These are phyloP conservation scores for Sebastes iracundus DNA, from an alignment of 2,797 vertebrate genomes.

Conservation along the genomic window DNA sequence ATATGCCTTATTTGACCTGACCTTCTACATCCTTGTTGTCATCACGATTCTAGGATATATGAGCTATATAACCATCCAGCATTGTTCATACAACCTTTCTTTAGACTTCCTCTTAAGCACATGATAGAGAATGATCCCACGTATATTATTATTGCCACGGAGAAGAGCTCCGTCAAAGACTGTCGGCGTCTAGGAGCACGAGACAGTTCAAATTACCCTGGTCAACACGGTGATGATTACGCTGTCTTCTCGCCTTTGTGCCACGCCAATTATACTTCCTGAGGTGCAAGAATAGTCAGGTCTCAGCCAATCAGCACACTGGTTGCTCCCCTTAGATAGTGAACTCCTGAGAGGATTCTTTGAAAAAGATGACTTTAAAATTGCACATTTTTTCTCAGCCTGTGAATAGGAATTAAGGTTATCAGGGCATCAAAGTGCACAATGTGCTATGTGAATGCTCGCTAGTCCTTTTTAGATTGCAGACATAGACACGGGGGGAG, in stretches of 20 bases:
- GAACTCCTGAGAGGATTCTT: slow-evolving; percentile 29
- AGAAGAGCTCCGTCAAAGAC: slow-evolving; percentile 61
- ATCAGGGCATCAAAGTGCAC: slow-evolving; percentile 17
- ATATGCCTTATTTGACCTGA: not conserved
- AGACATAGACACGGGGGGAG: not conserved
- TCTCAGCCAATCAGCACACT: slow-evolving; percentile 20
- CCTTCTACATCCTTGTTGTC: not conserved
- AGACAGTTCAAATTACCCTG: slow-evolving; percentile 67
- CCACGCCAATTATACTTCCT: slow-evolving; percentile 38
- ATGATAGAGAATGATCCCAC: slow-evolving; percentile 49
- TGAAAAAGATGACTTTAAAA: slow-evolving; percentile 40
- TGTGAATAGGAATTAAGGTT: slow-evolving; percentile 14
- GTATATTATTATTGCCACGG: slow-evolving; percentile 67
- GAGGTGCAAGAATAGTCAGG: slow-evolving; percentile 22
- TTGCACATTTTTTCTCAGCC: slow-evolving; percentile 6
- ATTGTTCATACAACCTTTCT: slow-evolving; percentile 49
- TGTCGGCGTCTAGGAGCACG: slow-evolving; percentile 18
- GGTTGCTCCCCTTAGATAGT: not conserved
- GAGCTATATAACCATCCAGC: slow-evolving; percentile 36
- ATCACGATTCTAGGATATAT: slow-evolving; percentile 3
- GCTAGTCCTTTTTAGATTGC: not conserved
- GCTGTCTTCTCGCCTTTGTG: slow-evolving; percentile 54
- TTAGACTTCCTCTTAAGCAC: slow-evolving; percentile 50
- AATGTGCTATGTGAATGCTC: slow-evolving; percentile 3
- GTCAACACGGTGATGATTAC: slow-evolving; percentile 63